Evolutionary conservation across 2,797 vertebrate species (phyloP).

Genomic region (Chelidonichthys spinosus): DNA sequence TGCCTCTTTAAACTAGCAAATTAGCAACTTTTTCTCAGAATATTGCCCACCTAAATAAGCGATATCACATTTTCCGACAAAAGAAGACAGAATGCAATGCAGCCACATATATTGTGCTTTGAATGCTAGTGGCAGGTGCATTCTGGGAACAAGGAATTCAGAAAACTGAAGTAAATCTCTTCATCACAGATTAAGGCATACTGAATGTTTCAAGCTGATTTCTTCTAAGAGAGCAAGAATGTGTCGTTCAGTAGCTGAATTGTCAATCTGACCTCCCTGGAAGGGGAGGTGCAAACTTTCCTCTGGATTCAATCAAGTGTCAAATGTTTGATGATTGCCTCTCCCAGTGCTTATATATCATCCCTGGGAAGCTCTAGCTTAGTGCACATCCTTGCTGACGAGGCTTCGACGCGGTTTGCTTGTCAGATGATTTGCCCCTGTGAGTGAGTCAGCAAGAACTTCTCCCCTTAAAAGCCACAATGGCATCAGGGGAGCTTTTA

Average conservation of each 20-base stretch:
- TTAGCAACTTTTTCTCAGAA: no score
- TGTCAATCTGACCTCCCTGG: background rate
- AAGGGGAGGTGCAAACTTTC: background rate
- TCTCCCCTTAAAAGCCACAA: slow-evolving; percentile 15
- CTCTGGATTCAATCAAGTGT: slow-evolving; percentile 1
- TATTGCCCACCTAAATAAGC: no score
- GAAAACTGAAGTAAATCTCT: background rate
- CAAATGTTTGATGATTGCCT: slow-evolving; percentile 4
- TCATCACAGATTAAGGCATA: background rate
- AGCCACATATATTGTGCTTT: background rate
- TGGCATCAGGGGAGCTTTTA: background rate
- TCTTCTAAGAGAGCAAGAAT: background rate
- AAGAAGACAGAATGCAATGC: background rate
- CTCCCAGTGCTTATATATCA: slow-evolving; percentile 9
- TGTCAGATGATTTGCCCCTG: slow-evolving; percentile 16
- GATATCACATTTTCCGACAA: no score
- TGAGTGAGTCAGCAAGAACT: slow-evolving; percentile 38
- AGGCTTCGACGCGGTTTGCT: slow-evolving; percentile 19
- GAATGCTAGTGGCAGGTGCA: background rate
- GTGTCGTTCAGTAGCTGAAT: background rate
- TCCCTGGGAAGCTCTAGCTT: slow-evolving; percentile 16
- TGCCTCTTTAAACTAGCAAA: no score
- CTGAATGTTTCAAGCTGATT: background rate
- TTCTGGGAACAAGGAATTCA: slow-evolving; percentile 3
- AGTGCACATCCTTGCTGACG: slow-evolving; percentile 18